These are phyloP conservation scores for Bolborhynchus lineola DNA, from an alignment of 2,113 vertebrate genomes.

Conservation along the genomic window DNA sequence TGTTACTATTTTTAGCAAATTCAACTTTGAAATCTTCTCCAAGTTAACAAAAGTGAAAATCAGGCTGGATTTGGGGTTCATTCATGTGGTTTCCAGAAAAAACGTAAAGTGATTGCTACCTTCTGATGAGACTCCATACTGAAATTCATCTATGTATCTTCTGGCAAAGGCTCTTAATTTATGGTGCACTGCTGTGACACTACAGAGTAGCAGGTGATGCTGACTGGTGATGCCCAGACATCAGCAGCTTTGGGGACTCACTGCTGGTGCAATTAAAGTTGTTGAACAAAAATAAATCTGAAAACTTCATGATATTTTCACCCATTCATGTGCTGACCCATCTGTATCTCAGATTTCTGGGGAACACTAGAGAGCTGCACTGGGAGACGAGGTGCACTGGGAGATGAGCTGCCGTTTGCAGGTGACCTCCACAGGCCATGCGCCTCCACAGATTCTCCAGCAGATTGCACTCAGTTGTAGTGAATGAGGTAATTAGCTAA, in stretches of 20 bases:
- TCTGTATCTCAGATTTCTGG: not conserved
- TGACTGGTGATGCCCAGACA: not conserved
- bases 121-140: not conserved
- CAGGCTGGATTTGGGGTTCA: not conserved
- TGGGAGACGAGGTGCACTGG: accelerated
- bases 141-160: not conserved
- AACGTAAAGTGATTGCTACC: not conserved
- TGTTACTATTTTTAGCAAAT: conserved; percentile 25
- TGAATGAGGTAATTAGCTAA: not conserved
- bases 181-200: accelerated
- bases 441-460: not conserved
- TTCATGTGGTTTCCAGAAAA: not conserved
- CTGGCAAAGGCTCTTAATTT: not conserved
- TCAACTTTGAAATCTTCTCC: conserved; percentile 40
- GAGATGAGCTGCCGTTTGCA: not conserved
- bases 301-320: not conserved
- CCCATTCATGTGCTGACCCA: not conserved
- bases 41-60: not conserved
- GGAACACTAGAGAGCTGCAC: not conserved
- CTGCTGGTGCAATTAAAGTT: not conserved
- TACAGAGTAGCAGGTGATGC: not conserved
- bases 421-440: not conserved
- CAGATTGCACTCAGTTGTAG: not conserved
- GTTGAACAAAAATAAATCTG: not conserved
- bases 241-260: not conserved